Conservation (phyloP, 2,888 invertebrate species). For the Xylophagus ater region DNA sequence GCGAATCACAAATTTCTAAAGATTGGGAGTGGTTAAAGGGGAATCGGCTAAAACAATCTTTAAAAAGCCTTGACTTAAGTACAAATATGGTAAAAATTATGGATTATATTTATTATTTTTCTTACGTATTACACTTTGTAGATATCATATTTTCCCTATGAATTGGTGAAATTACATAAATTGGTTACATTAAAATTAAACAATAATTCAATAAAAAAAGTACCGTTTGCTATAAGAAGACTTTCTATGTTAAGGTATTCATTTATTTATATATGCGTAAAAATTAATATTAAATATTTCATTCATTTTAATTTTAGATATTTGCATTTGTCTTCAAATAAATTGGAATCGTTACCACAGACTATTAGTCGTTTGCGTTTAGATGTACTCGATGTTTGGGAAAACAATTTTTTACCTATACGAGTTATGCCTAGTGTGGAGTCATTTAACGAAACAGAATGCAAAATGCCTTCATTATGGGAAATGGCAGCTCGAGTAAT, state of each 20-base stretch:
- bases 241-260: conserved; percentile 27
- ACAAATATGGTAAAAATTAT: conserved; percentile 43
- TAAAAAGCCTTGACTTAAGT: conserved; percentile 53
- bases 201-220: conserved; percentile 45
- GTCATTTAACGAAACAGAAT: not conserved
- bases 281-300: not conserved
- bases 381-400: conserved; percentile 33
- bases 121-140: no score
- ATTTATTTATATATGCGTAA: not conserved
- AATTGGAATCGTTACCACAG: conserved; percentile 32
- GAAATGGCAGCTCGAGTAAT: conserved; percentile 27
- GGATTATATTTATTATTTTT: conserved; percentile 8
- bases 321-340: conserved; percentile 30
- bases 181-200: conserved; percentile 53
- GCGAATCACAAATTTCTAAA: conserved; percentile 37
- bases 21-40: conserved; percentile 59
- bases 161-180: conserved; percentile 49
- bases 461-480: conserved; percentile 26
- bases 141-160: conserved; percentile 45
- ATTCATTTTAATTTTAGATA: conserved; percentile 19
- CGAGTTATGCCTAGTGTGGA: not conserved
- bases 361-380: conserved; percentile 30
- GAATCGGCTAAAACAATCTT: conserved; percentile 41
- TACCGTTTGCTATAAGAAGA: conserved; percentile 57
- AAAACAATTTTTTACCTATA: conserved; percentile 26